Conservation (phyloP, 2,888 invertebrate genomes). For the Amblyteles armatorius region DNA sequence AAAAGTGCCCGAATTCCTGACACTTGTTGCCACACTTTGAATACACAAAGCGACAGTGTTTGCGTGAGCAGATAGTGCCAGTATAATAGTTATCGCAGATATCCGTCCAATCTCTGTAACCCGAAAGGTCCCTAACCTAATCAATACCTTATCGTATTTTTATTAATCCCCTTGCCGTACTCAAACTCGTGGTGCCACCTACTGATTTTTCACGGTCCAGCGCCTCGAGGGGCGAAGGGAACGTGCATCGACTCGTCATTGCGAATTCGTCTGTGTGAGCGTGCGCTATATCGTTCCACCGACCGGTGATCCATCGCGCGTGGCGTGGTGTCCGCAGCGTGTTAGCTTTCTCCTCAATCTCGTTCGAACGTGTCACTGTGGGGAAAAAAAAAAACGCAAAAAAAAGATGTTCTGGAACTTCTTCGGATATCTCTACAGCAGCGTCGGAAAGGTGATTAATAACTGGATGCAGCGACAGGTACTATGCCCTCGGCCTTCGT, state of each 20-base stretch:
- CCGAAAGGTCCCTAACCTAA: background rate
- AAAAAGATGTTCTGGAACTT: slow-evolving; percentile 76
- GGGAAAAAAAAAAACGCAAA: background rate
- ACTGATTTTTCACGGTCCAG: slow-evolving; percentile 69
- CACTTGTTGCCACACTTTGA: background rate
- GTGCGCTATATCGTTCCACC: slow-evolving; percentile 55
- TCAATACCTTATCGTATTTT: slow-evolving; percentile 36
- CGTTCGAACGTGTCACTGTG: background rate
- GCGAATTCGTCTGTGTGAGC: slow-evolving; percentile 49
- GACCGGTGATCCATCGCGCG: slow-evolving; percentile 14
- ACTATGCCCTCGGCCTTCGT: slow-evolving; percentile 51
- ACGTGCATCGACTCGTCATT: slow-evolving; percentile 72
- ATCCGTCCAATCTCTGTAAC: background rate
- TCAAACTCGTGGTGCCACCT: slow-evolving; percentile 62
- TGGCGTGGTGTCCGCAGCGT: background rate
- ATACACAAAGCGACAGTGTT: background rate
- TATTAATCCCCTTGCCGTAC: slow-evolving; percentile 36
- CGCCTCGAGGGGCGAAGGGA: slow-evolving; percentile 69
- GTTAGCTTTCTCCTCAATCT: slow-evolving; percentile 32
- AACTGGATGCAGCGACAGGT: slow-evolving; percentile 73
- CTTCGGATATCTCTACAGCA: slow-evolving; percentile 70
- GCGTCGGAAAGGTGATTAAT: slow-evolving; percentile 69
- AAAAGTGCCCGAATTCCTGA: background rate
- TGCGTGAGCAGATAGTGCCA: background rate
- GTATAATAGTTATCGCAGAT: slow-evolving; percentile 16